These are phyloP conservation scores for Halictus ligatus DNA, from an alignment of 2,888 invertebrate genomes.

Conservation along the genomic window DNA sequence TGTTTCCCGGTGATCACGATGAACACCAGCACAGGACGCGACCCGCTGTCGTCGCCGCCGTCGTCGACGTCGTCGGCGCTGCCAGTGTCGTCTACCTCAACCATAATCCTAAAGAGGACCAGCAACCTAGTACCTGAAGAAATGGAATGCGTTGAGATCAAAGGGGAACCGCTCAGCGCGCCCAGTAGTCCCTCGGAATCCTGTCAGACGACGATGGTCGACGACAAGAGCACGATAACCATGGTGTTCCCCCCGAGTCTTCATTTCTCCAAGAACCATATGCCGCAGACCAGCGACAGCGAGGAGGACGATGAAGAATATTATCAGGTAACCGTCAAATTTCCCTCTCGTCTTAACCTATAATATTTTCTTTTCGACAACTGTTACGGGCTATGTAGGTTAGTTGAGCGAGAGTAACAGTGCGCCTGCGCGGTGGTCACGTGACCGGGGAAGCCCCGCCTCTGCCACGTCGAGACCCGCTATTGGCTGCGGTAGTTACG, in stretches of 20 bases:
- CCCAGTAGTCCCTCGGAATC: conserved; percentile 88
- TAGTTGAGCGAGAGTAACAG: too few relatives aligned
- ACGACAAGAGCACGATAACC: conserved; percentile 75
- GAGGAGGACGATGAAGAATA: conserved; percentile 81
- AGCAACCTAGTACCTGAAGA: conserved; percentile 64
- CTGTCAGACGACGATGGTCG: conserved; percentile 64
- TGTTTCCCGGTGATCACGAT: conserved; percentile 94
- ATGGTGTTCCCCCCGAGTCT: conserved; percentile 79
- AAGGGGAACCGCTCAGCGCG: conserved; percentile 91
- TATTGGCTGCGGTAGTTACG: too few relatives aligned
- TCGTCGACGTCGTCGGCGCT: conserved; percentile 24
- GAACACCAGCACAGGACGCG: conserved; percentile 85
- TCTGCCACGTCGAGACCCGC: too few relatives aligned
- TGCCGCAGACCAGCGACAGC: conserved; percentile 78
- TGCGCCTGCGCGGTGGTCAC: too few relatives aligned
- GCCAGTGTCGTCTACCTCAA: conserved; percentile 57
- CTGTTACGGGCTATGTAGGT: too few relatives aligned
- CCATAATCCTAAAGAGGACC: conserved; percentile 57
- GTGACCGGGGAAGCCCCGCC: too few relatives aligned
- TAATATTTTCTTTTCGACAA: too few relatives aligned
- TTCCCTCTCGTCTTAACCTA: too few relatives aligned
- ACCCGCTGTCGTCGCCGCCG: conserved; percentile 64
- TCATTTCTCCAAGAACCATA: conserved; percentile 72
- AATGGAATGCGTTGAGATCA: conserved; percentile 85
- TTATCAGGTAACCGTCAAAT: conserved; percentile 72